Base-by-base conservation (phyloP, 2,113 vertebrate species). In the Oryzias melastigma region DNA sequence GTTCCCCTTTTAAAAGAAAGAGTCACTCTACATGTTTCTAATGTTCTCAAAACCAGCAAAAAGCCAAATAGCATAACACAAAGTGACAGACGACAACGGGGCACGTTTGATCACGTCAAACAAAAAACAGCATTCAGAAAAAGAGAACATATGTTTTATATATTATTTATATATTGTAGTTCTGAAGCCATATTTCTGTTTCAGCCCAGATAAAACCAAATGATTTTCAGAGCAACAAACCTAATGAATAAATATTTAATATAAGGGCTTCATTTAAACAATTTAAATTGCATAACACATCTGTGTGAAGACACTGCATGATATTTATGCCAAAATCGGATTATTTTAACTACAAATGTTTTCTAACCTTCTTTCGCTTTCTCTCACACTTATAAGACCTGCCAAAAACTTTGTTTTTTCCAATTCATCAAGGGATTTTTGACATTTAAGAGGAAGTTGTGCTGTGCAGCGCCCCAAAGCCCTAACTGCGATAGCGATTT, bases 381-480 rank as follows among this genome's bases (percentile, higher is more conserved):
- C 18, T 10, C 4, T 52, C 12, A 2, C 5, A 29, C 61, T 54
- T 27, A 60, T 24, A 54, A 35, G 2, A 46, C 62, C 29, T 52
- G 51, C 51, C 48, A 46, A 56, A 50, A 17, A 71, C 18, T 46
- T 16, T 7, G 35, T 51, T 43, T 55, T 52, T 68, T 54, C 45
- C 46, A 2, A 22, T 15, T 18, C 14, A 61, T 25, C 44, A 55
- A 22, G 20, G 18, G 40, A 55, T 47, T 19, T 61, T 14, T 63
- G 72, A 81, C 60, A 68, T 7, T 45, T 65, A n/a, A 24, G 15
- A 20, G 61, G 64, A 70, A 58, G 67, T 66, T 20, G 15, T 51
- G 20, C 48, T 45, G 20, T 29, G 19, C 45, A 63, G 35, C 41
- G 57, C 58, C 27, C 1, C 0, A 14, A 61, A 14, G 20, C 41